phyloP scores from a whole-genome alignment of 1,140 invertebrate species.

The Drosophila arawakana region DNA sequence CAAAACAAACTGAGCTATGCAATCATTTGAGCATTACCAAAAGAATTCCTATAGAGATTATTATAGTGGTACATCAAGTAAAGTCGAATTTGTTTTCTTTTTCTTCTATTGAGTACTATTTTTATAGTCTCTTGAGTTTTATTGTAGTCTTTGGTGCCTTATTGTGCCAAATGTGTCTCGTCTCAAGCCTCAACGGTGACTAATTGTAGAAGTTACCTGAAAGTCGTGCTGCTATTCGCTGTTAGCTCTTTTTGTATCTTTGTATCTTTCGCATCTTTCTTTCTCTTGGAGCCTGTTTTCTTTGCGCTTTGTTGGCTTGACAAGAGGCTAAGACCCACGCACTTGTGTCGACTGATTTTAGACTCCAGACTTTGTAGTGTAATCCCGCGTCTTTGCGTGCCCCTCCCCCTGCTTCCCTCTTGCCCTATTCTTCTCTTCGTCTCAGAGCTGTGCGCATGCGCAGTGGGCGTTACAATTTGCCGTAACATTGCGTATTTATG shows the following conservation, averaged over 20 bases:
- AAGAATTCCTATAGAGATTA: conserved; percentile 12
- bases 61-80: conserved; percentile 22
- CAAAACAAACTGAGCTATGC: background rate
- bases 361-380: conserved; percentile 1
- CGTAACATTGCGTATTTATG: conserved; percentile 71
- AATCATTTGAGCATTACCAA: conserved; percentile 15
- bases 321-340: conserved; percentile 49
- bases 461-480: conserved; percentile 79
- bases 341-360: conserved; percentile 1
- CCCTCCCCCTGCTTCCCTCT: background rate
- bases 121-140: conserved; percentile 4
- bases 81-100: background rate
- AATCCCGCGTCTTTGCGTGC: background rate
- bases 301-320: conserved; percentile 53
- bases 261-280: conserved; percentile 7
- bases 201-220: conserved; percentile 62
- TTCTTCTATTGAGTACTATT: conserved; percentile 15
- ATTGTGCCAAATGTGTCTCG: conserved; percentile 29
- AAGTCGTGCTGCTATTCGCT: conserved; percentile 19
- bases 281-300: conserved; percentile 18
- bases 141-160: conserved; percentile 35
- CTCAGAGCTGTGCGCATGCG: conserved; percentile 72
- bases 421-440: background rate
- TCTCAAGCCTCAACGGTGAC: conserved; percentile 64
- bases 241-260: conserved; percentile 32